Conservation (phyloP, 2,797 vertebrate genomes). For the Sternotherus odoratus region DNA sequence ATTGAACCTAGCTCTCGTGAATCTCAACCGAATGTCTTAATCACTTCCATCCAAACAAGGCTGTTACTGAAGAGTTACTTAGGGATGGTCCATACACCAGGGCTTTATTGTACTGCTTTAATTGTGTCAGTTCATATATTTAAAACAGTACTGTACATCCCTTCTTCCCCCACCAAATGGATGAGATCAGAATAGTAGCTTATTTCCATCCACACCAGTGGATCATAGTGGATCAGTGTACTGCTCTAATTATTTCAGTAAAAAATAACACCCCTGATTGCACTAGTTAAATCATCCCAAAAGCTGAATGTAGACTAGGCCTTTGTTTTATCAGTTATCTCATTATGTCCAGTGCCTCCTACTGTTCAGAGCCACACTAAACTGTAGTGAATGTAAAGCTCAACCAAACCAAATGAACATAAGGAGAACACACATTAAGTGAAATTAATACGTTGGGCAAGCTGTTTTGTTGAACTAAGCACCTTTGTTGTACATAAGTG, state of each 20-base stretch:
- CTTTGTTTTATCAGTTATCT: not conserved
- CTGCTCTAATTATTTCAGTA: not conserved
- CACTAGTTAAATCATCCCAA: not conserved
- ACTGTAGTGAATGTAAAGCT: slow-evolving; percentile 35
- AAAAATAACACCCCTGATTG: not conserved
- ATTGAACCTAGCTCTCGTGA: not conserved
- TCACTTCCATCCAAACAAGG: not conserved
- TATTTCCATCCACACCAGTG: not conserved
- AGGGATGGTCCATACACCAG: not conserved
- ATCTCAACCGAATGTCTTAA: not conserved
- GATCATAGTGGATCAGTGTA: too few relatives aligned
- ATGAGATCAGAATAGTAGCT: not conserved
- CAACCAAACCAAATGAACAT: not conserved
- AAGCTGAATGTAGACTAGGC: not conserved
- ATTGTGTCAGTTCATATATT: not conserved
- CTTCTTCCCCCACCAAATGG: rapidly evolving
- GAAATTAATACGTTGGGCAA: slow-evolving; percentile 64
- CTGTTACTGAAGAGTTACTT: not conserved
- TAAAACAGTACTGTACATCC: too few relatives aligned
- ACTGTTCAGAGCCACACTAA: not conserved
- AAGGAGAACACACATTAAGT: slow-evolving; percentile 38
- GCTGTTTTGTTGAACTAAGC: slow-evolving; percentile 67
- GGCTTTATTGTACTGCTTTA: not conserved
- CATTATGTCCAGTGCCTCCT: slow-evolving; percentile 43
- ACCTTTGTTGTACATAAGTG: slow-evolving; percentile 74